A percentile compares a stretch with the other conserved stretches of the same genome.
These are phyloP conservation scores for Sparus aurata DNA, from an alignment of 2,797 vertebrate species.

Conservation along the genomic window DNA sequence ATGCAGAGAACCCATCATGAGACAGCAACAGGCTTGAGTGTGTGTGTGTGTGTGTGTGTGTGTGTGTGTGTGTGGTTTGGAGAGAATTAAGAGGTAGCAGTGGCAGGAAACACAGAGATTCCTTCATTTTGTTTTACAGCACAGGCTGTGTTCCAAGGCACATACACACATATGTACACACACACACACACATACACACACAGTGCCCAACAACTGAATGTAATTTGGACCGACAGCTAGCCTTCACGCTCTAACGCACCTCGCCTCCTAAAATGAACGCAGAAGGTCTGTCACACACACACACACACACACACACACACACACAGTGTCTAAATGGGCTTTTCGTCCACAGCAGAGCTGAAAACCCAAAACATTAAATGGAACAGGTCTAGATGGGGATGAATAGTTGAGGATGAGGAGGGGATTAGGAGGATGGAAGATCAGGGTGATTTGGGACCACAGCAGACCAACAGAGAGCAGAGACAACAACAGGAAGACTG, in stretches of 20 bases:
- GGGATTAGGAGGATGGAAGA: slow-evolving; percentile 22
- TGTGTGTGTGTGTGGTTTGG: background rate
- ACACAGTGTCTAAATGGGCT: slow-evolving; percentile 58
- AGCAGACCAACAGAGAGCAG: slow-evolving; percentile 17
- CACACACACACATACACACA: slow-evolving; percentile 20
- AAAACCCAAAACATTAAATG: slow-evolving; percentile 61
- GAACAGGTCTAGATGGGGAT: slow-evolving; percentile 23
- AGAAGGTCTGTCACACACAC: slow-evolving; percentile 52
- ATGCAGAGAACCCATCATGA: slow-evolving; percentile 8
- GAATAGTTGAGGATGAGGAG: slow-evolving; percentile 23
- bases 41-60: background rate
- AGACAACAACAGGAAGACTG: background rate
- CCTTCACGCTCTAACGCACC: slow-evolving; percentile 81
- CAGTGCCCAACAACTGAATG: slow-evolving; percentile 62
- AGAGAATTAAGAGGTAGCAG: slow-evolving; percentile 36
- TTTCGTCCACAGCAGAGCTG: slow-evolving; percentile 57
- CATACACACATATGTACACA: slow-evolving; percentile 9
- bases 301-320: slow-evolving; percentile 33
- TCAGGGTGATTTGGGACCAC: slow-evolving; percentile 10
- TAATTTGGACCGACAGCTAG: slow-evolving; percentile 84
- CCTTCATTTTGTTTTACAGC: slow-evolving; percentile 51
- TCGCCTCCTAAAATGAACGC: slow-evolving; percentile 71
- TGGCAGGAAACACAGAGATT: slow-evolving; percentile 32
- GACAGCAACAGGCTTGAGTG: background rate
- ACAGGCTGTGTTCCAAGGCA: slow-evolving; percentile 19